Percentiles rank a stretch among this genome's conserved stretches.
These are phyloP conservation scores for Linnaemya tessellans DNA, from an alignment of 2,888 invertebrate species.

Conservation along the genomic window DNA sequence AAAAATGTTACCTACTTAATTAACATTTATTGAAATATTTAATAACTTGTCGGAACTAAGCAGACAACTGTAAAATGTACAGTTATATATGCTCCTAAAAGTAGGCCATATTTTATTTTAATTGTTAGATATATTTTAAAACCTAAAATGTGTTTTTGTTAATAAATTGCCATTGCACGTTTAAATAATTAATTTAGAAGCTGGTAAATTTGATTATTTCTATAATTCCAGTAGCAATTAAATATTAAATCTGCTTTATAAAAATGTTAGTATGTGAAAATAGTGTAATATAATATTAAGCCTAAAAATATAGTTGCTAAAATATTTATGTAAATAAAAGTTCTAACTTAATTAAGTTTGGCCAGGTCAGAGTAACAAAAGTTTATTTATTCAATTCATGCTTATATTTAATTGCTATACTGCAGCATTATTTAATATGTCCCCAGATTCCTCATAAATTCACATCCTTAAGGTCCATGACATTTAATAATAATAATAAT, in stretches of 20 bases:
- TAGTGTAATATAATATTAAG: neutral
- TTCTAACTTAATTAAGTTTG: neutral
- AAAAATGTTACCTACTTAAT: no score
- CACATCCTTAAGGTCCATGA: conserved; percentile 45
- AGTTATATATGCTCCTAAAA: neutral
- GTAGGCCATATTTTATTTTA: conserved; percentile 4
- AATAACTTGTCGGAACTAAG: neutral
- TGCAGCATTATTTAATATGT: neutral
- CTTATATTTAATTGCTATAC: no score
- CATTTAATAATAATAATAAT: conserved; percentile 45
- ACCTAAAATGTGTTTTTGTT: neutral
- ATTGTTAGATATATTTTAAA: conserved; percentile 1
- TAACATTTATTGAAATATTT: neutral
- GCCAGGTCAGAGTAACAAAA: no score
- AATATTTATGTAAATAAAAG: neutral
- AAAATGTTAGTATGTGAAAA: neutral
- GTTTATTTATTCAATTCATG: no score
- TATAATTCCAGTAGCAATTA: conserved; percentile 36
- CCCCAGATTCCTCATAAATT: neutral
- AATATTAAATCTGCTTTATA: conserved; percentile 23
- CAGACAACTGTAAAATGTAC: neutral
- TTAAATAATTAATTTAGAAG: conserved; percentile 25
- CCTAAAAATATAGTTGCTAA: neutral
- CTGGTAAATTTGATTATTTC: conserved; percentile 28
- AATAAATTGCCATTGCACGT: neutral